These are phyloP conservation scores for Littorina saxatilis DNA, from an alignment of 1,140 invertebrate species.

Conservation along the genomic window DNA sequence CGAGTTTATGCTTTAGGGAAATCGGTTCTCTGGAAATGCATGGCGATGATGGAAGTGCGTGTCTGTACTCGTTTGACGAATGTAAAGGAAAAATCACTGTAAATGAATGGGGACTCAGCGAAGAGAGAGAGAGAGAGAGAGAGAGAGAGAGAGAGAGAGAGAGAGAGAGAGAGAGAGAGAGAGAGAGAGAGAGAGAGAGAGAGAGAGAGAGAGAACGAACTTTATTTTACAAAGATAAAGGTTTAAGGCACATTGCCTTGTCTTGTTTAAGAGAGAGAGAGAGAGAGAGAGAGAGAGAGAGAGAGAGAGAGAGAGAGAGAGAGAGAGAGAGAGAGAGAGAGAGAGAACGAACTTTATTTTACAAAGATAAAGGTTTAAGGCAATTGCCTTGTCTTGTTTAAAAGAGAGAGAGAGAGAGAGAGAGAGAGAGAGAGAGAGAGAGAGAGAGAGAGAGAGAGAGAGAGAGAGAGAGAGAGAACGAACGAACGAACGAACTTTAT, in stretches of 20 bases:
- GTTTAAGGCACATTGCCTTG: too few species aligned
- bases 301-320: neutral
- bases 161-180: conserved; percentile 26
- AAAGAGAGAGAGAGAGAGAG: neutral
- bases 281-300: neutral
- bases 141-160: neutral
- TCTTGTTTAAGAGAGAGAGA: conserved; percentile 4
- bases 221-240: too few species aligned
- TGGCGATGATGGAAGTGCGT: too few species aligned
- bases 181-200: conserved; percentile 1
- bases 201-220: conserved; percentile 7
- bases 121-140: neutral
- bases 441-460: conserved; percentile 24
- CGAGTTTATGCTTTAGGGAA: too few species aligned
- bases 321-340: too few species aligned
- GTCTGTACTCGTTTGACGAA: too few species aligned
- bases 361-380: too few species aligned
- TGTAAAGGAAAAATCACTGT: too few species aligned
- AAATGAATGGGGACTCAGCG: too few species aligned
- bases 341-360: too few species aligned
- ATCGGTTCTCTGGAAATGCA: too few species aligned
- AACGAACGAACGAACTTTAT: neutral
- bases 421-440: conserved; percentile 1
- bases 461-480: neutral
- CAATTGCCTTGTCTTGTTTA: too few species aligned